Evolutionary conservation across 2,888 invertebrate species (phyloP).

Genomic region (Microctonus aethiopoides): DNA sequence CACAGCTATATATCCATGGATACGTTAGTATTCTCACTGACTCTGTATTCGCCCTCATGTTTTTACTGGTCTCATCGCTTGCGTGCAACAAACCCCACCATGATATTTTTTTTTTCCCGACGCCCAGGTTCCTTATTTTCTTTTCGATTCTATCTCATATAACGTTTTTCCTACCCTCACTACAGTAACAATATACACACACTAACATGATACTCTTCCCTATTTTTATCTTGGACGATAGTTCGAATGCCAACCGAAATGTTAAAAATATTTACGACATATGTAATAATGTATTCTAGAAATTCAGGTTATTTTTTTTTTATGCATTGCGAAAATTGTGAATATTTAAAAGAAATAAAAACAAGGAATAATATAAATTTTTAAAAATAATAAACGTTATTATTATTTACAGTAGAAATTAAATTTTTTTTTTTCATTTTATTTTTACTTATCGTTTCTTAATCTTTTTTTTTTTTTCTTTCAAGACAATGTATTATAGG

Average conservation of each 20-base stretch:
- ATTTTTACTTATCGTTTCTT: neutral
- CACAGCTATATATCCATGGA: neutral
- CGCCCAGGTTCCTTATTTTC: neutral
- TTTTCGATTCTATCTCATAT: neutral
- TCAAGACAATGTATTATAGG: no score
- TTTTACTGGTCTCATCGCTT: constrained; percentile 18
- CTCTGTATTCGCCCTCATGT: constrained; percentile 32
- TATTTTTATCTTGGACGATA: neutral
- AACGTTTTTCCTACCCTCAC: neutral
- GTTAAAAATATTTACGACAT: neutral
- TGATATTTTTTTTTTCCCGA: neutral
- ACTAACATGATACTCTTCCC: neutral
- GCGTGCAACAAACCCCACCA: constrained; percentile 11
- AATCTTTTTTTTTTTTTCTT: no score
- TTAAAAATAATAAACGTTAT: no score
- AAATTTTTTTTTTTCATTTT: neutral
- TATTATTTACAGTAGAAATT: no score
- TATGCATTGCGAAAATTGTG: no score
- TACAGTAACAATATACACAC: neutral
- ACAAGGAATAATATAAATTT: no score
- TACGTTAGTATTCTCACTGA: constrained; percentile 5
- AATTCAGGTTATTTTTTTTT: no score
- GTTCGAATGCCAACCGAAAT: neutral
- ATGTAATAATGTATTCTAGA: neutral
- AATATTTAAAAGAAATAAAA: no score